phyloP scores from a whole-genome alignment of 2,113 vertebrate species.

The Myocastor coypus region DNA sequence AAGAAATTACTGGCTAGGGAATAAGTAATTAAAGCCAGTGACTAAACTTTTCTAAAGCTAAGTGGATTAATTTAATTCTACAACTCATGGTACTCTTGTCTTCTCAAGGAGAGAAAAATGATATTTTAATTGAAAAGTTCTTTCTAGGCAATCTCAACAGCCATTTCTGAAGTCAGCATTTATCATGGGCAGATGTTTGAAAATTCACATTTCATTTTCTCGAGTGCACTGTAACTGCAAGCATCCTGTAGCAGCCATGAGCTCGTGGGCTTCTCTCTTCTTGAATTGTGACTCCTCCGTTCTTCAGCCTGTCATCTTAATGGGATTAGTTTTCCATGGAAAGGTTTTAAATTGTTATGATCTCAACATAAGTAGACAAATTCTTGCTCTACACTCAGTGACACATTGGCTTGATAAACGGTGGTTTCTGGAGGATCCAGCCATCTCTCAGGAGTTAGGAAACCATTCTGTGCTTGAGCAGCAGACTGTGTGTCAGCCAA shows the following conservation, averaged over 20 bases:
- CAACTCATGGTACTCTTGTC: conserved; percentile 40
- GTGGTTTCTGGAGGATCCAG: neutral
- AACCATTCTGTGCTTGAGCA: neutral
- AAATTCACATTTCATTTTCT: conserved; percentile 65
- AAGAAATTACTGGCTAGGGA: conserved; percentile 30
- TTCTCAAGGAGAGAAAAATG: conserved; percentile 25
- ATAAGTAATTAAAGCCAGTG: conserved; percentile 51
- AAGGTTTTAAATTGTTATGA: conserved; percentile 61
- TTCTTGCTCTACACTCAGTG: neutral
- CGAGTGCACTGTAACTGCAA: neutral
- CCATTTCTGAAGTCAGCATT: conserved; percentile 34
- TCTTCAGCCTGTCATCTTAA: conserved; percentile 53
- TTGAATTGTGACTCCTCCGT: conserved; percentile 52
- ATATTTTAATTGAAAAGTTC: conserved; percentile 49
- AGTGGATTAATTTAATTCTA: conserved; percentile 56
- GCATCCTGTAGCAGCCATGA: conserved; percentile 35
- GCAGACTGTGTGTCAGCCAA: conserved; percentile 11
- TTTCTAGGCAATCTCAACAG: neutral
- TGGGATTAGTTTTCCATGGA: conserved; percentile 62
- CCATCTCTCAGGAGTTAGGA: neutral
- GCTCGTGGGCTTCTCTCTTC: neutral
- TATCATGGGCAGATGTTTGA: conserved; percentile 47
- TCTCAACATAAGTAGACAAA: conserved; percentile 11
- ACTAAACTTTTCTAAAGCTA: conserved; percentile 55
- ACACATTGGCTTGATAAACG: conserved; percentile 14